Conservation (phyloP, 1,140 invertebrate genomes). For the Oedothorax gibbosus region DNA sequence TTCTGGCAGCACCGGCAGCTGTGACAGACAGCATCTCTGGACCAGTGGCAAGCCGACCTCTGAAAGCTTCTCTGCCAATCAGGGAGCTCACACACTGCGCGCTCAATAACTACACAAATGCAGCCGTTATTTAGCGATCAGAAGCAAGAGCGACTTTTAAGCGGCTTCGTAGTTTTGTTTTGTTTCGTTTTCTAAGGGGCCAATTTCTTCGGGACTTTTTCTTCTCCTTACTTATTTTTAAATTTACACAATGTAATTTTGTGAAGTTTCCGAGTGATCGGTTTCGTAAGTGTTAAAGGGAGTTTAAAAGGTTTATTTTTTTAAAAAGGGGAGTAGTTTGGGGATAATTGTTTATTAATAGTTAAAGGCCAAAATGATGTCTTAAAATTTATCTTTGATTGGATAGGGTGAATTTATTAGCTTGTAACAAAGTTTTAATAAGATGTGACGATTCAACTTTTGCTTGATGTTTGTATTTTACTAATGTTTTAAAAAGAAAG, state of each 20-base stretch:
- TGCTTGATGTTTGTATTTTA: no score
- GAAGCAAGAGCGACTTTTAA: constrained; percentile 56
- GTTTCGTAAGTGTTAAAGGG: background rate
- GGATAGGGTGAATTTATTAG: no score
- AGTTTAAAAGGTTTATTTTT: background rate
- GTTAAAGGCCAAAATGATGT: no score
- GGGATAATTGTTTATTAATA: background rate
- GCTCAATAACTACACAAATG: constrained; percentile 59
- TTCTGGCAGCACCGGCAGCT: constrained; percentile 58
- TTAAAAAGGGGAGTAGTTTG: background rate
- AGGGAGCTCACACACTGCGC: constrained; percentile 51
- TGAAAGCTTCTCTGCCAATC: constrained; percentile 58
- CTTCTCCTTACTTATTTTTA: constrained; percentile 33
- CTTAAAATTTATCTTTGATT: no score
- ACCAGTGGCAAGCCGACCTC: constrained; percentile 60
- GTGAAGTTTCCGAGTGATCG: background rate
- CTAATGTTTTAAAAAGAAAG: no score
- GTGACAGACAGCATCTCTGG: constrained; percentile 59
- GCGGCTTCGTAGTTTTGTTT: constrained; percentile 34
- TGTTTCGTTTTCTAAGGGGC: background rate
- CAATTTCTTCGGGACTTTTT: constrained; percentile 8
- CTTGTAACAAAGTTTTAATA: no score
- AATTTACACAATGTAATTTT: constrained; percentile 24
- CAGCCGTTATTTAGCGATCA: constrained; percentile 58
- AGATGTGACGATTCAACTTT: no score